Base-by-base conservation (phyloP, 2,797 vertebrate genomes). In the Sus cebifrons region DNA sequence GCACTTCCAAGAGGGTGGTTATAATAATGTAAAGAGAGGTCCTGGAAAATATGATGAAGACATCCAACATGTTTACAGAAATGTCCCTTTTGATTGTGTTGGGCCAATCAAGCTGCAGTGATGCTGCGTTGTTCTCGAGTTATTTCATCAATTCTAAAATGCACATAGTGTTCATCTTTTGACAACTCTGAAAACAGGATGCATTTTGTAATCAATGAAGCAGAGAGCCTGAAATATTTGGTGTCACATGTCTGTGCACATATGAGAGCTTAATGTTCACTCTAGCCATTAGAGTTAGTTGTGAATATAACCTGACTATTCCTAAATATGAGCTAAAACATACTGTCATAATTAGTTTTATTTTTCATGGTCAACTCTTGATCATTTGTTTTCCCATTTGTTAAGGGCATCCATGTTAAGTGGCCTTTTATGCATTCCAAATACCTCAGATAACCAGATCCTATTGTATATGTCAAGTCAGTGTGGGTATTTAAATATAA, bases 121-220 rank as follows among this genome's bases (percentile, higher is more conserved):
- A 68, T 5, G 62, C 11, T 4, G 8, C 6, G 3, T 23, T 64
- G 49, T 68, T 83, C 78, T 52, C 6, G 0, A 32, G 25, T 10
- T 12, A 3, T 44, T 52, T 40, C 84, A 29, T 81, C 3, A 17
- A 54, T 89, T 86, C 62, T 25, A 5, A 86, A 73, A 81, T 25
- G 83, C 23, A 17, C 8, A 1, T 7, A 15, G 65, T 17, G 73
- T 62, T 93, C 25, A 1, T 91, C 83, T 70, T 82, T 88, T 84
- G 91, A 94, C 84, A 82, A 73, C 71, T 95, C 79, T 64, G 84
- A 77, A 81, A 91, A 89, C 71, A 84, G 89, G 49, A 62, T 93
- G 70, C 75, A 71, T 71, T 81, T 70, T 77, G 65, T 17, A 21
- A 29, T 95, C 40, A 0, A 64, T 78, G 93, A 71, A 74, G 49